A percentile compares a stretch with the other conserved stretches of the same genome.
These are phyloP conservation scores for Aurelia aurita complex sp. Pacific DNA, from an alignment of 30 jellyfish, hydroid and myxozoan species.

Conservation along the genomic window DNA sequence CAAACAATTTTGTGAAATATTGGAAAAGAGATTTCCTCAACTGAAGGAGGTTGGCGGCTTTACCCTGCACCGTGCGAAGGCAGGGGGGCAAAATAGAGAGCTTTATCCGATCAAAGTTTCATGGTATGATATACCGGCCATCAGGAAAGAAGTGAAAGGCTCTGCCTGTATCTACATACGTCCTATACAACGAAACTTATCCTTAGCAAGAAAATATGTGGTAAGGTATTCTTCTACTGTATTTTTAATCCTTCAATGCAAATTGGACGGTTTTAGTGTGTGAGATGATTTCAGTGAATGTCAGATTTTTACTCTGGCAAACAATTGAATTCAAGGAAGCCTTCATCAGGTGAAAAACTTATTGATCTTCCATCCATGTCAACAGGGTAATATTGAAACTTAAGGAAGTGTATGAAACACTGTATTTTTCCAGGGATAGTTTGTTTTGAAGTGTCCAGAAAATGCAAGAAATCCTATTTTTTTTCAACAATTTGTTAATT, in stretches of 20 bases:
- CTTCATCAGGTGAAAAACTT: no score
- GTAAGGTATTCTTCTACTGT: neutral
- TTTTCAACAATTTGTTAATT: no score
- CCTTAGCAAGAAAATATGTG: neutral
- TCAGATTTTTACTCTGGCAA: neutral
- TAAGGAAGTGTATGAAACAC: neutral
- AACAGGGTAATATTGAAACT: neutral
- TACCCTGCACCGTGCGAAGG: constrained; percentile 17
- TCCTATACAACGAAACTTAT: constrained; percentile 1
- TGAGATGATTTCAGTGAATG: neutral
- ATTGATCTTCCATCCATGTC: no score
- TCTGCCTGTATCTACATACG: constrained; percentile 8
- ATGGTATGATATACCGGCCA: neutral
- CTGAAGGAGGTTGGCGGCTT: constrained; percentile 16
- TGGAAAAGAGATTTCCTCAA: constrained; percentile 3
- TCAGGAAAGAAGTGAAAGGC: constrained; percentile 14
- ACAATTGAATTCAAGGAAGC: constrained; percentile 3
- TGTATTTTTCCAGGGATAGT: neutral
- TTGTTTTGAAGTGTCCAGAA: neutral
- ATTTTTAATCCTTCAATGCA: neutral
- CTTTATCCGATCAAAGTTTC: neutral
- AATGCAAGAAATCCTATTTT: neutral
- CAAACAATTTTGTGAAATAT: neutral
- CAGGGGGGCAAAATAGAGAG: constrained; percentile 11
- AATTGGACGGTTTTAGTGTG: neutral